A percentile compares a stretch with the other conserved stretches of the same genome.
Conservation (phyloP, 2,888 invertebrate species). For the Epinotia brunnichana region DNA sequence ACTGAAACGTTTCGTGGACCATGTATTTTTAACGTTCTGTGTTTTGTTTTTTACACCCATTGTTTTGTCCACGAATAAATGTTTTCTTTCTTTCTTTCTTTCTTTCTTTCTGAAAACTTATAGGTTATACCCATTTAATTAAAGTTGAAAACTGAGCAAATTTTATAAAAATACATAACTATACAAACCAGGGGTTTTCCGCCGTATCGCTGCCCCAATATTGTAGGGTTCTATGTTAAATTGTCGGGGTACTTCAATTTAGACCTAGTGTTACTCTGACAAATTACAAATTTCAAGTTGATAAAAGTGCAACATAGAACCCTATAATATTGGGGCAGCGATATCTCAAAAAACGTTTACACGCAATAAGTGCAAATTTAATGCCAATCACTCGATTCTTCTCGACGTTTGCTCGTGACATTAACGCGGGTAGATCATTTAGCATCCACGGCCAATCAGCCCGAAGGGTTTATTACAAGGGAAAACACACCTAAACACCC, state of each 20-base stretch:
- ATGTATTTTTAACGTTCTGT: too few relatives aligned
- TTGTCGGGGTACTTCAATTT: too few relatives aligned
- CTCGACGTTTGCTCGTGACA: constrained; percentile 17
- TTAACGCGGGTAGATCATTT: constrained; percentile 31
- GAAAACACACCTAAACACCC: constrained; percentile 40
- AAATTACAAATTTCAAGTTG: too few relatives aligned
- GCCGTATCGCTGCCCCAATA: too few relatives aligned
- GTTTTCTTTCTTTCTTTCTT: too few relatives aligned
- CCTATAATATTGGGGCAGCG: too few relatives aligned
- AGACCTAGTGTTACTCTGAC: too few relatives aligned
- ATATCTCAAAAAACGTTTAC: background rate
- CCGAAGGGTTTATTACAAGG: constrained; percentile 34
- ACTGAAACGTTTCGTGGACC: too few relatives aligned
- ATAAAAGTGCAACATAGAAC: too few relatives aligned
- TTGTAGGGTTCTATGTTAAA: too few relatives aligned
- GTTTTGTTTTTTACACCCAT: too few relatives aligned
- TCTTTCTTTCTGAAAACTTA: background rate
- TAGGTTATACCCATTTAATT: background rate
- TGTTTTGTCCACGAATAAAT: too few relatives aligned
- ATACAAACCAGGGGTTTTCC: background rate
- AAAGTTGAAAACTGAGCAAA: background rate
- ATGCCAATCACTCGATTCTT: constrained; percentile 8
- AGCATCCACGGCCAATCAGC: constrained; percentile 28
- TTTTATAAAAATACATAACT: background rate
- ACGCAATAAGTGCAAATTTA: background rate